A percentile compares a stretch with the other conserved stretches of the same genome.
Evolutionary conservation across 2,113 vertebrate genomes (phyloP).

Genomic region (Pedetes capensis): DNA sequence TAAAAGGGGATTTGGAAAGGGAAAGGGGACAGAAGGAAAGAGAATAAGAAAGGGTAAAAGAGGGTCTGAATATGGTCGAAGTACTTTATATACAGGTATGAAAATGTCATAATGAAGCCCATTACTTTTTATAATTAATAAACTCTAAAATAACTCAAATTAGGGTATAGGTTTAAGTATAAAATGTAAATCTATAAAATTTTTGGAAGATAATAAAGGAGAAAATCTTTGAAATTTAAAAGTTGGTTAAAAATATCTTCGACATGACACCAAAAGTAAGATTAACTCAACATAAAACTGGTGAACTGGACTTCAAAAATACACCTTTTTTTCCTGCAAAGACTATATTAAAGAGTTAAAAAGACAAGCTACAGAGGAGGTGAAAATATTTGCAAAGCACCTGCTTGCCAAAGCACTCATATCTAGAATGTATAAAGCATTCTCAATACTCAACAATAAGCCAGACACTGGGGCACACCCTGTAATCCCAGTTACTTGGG

Average conservation of each 20-base stretch:
- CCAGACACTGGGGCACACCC: too few species aligned
- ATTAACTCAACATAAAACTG: background rate
- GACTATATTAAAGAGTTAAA: background rate
- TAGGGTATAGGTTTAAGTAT: background rate
- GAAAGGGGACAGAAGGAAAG: too few species aligned
- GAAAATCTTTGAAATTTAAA: background rate
- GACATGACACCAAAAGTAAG: background rate
- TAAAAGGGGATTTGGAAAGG: too few species aligned
- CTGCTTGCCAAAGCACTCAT: background rate
- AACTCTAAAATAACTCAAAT: too few species aligned
- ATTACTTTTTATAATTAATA: too few species aligned
- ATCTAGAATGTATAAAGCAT: background rate
- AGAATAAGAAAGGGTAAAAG: too few species aligned
- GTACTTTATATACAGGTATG: too few species aligned
- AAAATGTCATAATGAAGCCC: too few species aligned
- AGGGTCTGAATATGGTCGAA: too few species aligned
- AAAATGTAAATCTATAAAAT: background rate
- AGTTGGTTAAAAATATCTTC: background rate
- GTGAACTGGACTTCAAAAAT: background rate
- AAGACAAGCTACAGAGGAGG: background rate
- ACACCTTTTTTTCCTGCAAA: background rate
- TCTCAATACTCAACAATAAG: background rate
- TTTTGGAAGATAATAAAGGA: background rate
- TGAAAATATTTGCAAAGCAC: background rate
- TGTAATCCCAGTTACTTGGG: too few species aligned